Evolutionary conservation across 2,797 vertebrate species (phyloP), one percentile per base, ranked within the genome.

Genomic region (Sebastes alutus): DNA sequence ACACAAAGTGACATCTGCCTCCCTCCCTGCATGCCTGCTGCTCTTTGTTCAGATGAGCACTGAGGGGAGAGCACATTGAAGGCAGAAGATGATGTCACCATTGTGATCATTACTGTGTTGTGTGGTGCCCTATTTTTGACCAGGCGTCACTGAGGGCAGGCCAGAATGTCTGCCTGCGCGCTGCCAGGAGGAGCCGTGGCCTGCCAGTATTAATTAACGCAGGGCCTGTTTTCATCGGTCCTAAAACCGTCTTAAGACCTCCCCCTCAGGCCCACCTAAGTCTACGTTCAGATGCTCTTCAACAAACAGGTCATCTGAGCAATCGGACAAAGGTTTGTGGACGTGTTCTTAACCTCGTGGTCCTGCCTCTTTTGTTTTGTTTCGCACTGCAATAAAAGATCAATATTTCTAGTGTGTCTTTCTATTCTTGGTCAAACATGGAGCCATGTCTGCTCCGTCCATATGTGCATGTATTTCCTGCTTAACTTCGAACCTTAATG

Each of bases 71-170:
- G 92, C 87, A 88, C 93, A 92, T 92, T 93, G 90, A 91, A 90
- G 87, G 90, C 91, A 90, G 46, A 80, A 80, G 90, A 94, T 96
- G 95, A 95, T 93, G 91, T 95, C 94, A 95, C 94, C 94, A 92
- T 94, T 94, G 92, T 94, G 93, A 94, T 94, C 88, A 94, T 94
- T 93, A 91, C 93, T 91, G 91, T 87, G 86, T 87, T 83, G 88
- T 88, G 90, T 80, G 89, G 88, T 96, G 96, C 93, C 94, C 95
- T 96, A 95, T 95, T 96, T 96, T 95, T 95, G 94, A 96, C 94
- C 95, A 93, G 92, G 93, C 91, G 85, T 94, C 92, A 95, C 90
- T 72, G 90, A 94, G 92, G 91, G 92, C 87, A 94, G 91, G 88
- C 92, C 91, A 87, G 80, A 88, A 93, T 91, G 92, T 93, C 93